Base-by-base conservation (phyloP, 2,113 vertebrate genomes). In the Cyprinodon brontotheroides region DNA sequence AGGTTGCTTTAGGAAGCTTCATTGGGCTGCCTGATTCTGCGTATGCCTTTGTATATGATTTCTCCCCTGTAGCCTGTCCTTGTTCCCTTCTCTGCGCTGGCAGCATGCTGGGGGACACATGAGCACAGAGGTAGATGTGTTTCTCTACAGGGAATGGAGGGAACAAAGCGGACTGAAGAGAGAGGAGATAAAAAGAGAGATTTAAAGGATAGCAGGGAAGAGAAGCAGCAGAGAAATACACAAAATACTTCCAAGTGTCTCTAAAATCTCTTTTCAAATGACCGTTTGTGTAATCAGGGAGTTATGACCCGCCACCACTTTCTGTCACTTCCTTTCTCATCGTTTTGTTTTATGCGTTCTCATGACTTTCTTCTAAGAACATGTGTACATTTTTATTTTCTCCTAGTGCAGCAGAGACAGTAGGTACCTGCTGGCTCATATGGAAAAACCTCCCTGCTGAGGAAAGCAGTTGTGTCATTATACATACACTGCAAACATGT, bases 271-370 rank as follows among this genome's bases (percentile, higher is more conserved):
- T 78, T 67, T 87, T 71, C 85, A 81, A 86, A 83, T 71, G 87
- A 62, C 85, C 80, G 85, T 90, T 86, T 86, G 88, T 75, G 75
- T 87, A 91, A 89, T 88, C 84, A 73, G 80, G 79, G 48, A 72
- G 81, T 75, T 83, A 85, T 87, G 82, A 61, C 83, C 72, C 60
- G 78, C 68, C 72, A 72, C 43, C 48, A 48, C 68, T 73, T 71
- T 77, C 70, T 82, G 70, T 83, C 74, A 74, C 72, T 78, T 81
- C 62, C 70, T 63, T 65, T 83, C 70, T 67, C 82, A 72, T 88
- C 77, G 77, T 60, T 74, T 78, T 66, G 36, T 70, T 71, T 60
- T 14, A 43, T 68, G 68, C 37, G 22, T 36, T 73, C 67, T 62
- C 72, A 47, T 76, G 68, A 22, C 39, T 50, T 68, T 76, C 78